Evolutionary conservation across 2,113 vertebrate species (phyloP).

Genomic region (Opisthocomus hoazin): DNA sequence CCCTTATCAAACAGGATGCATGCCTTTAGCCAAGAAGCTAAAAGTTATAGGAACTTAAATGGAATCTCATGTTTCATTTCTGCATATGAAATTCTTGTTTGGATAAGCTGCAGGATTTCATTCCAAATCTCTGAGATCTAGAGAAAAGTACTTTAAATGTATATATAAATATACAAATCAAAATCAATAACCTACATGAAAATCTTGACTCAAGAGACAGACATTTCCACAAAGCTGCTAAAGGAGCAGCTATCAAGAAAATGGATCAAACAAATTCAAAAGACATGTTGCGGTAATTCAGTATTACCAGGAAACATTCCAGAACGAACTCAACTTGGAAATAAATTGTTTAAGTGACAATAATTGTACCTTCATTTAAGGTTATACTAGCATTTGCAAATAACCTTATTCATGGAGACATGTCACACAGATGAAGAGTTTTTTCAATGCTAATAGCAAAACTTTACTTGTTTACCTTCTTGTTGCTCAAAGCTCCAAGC

Average conservation of each 20-base stretch:
- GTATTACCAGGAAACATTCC: background rate
- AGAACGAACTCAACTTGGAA: background rate
- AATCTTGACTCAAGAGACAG: background rate
- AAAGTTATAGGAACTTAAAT: background rate
- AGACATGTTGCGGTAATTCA: background rate
- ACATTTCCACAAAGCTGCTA: background rate
- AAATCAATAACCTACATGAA: background rate
- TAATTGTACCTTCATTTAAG: background rate
- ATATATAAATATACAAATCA: conserved; percentile 22
- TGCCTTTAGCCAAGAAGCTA: background rate
- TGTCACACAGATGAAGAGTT: background rate
- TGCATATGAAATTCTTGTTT: conserved; percentile 18
- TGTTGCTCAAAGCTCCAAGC: background rate
- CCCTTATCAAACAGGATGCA: background rate
- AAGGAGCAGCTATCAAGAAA: background rate
- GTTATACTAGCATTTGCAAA: background rate
- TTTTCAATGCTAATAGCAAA: background rate
- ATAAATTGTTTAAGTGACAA: background rate
- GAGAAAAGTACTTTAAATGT: background rate
- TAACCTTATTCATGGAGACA: background rate
- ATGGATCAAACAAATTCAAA: background rate
- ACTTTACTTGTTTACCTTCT: background rate
- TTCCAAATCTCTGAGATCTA: background rate
- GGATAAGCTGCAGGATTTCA: background rate
- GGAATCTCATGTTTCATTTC: background rate